phyloP scores from a whole-genome alignment of 2,797 vertebrate species.

The Bradypus variegatus region DNA sequence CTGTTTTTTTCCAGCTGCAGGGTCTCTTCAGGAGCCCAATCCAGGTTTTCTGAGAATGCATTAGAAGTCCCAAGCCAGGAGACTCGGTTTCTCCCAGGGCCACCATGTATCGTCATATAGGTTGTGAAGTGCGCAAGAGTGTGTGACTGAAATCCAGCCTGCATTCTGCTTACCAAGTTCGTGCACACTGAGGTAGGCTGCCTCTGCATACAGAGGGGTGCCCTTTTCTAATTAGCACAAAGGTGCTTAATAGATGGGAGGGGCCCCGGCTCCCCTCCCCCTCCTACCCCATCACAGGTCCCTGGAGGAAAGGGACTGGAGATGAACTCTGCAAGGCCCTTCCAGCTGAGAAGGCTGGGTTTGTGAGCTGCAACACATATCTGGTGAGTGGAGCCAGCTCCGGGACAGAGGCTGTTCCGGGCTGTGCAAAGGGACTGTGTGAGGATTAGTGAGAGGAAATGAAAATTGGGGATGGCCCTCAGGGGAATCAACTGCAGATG shows the following conservation, averaged over 20 bases:
- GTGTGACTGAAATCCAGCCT: background rate
- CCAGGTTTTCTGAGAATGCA: background rate
- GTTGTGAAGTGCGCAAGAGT: background rate
- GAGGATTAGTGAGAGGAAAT: slow-evolving; percentile 66
- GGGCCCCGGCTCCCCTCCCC: background rate
- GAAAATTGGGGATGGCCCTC: slow-evolving; percentile 66
- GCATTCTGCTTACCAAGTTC: background rate
- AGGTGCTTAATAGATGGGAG: slow-evolving; percentile 9
- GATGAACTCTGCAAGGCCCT: slow-evolving; percentile 20
- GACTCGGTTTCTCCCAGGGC: background rate
- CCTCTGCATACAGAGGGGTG: slow-evolving; percentile 14
- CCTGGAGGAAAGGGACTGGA: background rate
- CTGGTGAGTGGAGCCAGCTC: slow-evolving; percentile 52
- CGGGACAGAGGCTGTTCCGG: slow-evolving; percentile 57
- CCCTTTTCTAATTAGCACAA: slow-evolving; percentile 36
- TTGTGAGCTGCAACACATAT: slow-evolving; percentile 51
- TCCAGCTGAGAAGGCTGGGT: slow-evolving; percentile 26
- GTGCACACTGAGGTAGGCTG: background rate
- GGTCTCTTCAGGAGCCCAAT: background rate
- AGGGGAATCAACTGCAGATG: slow-evolving; percentile 53
- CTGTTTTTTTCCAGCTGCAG: slow-evolving; percentile 3
- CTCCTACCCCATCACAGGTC: background rate
- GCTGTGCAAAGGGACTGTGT: slow-evolving; percentile 61
- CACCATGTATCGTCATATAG: background rate
- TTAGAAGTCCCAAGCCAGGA: background rate